Evolutionary conservation across 2,797 vertebrate genomes (phyloP), one percentile per base, ranked within the genome.

Genomic region (Lutjanus campechanus): DNA sequence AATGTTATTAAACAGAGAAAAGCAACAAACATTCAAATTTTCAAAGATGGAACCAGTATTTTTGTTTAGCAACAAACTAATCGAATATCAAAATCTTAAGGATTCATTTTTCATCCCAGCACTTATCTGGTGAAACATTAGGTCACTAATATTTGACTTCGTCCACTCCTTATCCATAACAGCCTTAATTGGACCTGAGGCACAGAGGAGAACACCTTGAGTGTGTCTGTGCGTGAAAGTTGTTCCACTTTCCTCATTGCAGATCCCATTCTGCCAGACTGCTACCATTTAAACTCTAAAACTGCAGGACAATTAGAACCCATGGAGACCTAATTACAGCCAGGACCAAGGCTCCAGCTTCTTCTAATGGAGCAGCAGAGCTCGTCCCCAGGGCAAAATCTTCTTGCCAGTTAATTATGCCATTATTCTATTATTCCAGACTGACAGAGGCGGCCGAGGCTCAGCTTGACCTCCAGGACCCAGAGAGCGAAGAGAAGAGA

Each of bases 341-440:
- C 86, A 80, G 83, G 85, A 81, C 85, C 79, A 81, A 78, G 86
- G 77, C 89, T 82, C 55, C 73, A 84, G 86, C 84, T 89, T 83
- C 86, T 89, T 93, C 88, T 90, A 92, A 90, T 87, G 75, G 76
- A 88, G 89, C 84, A 77, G 86, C 75, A 69, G 87, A 90, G 89
- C 82, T 43, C 43, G 22, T 89, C 90, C 90, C 91, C 74, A 19
- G 92, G 90, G 92, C 86, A 69, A 85, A 91, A 92, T 92, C 83
- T 90, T 86, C 87, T 84, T 84, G 85, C 89, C 85, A 89, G 90
- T 95, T 95, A 94, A 95, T 95, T 95, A 94, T 91, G 78, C 92
- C 86, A 93, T 95, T 95, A 95, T 93, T 94, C 90, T 88, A 94
- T 94, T 93, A 95, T 93, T 92, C 83, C 88, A 90, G 88, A 91